These are phyloP conservation scores for Dione juno DNA, from an alignment of 2,888 invertebrate species.

Conservation along the genomic window DNA sequence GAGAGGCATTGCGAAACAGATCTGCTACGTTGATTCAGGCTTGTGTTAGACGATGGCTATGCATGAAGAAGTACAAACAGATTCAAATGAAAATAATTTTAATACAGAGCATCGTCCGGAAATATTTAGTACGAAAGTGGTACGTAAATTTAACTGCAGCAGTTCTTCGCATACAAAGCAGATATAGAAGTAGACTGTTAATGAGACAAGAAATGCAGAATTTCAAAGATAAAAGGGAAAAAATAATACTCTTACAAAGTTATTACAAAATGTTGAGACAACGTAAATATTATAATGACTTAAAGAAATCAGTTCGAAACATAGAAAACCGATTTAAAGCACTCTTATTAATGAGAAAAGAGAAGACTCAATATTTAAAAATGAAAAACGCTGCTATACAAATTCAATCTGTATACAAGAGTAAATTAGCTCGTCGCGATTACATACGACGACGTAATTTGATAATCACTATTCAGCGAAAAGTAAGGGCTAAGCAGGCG, in stretches of 20 bases:
- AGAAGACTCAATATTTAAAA: slow-evolving; percentile 58
- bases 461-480: slow-evolving; percentile 76
- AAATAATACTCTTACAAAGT: slow-evolving; percentile 70
- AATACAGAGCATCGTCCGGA: slow-evolving; percentile 62
- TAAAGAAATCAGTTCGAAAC: slow-evolving; percentile 59
- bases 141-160: slow-evolving; percentile 58
- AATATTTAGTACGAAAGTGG: slow-evolving; percentile 57
- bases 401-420: slow-evolving; percentile 77
- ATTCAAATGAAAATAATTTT: slow-evolving; percentile 56
- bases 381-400: slow-evolving; percentile 61
- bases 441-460: slow-evolving; percentile 61
- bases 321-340: slow-evolving; percentile 60
- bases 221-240: slow-evolving; percentile 52
- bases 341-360: slow-evolving; percentile 63
- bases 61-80: slow-evolving; percentile 56
- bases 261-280: slow-evolving; percentile 67
- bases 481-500: slow-evolving; percentile 70
- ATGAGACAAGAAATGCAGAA: slow-evolving; percentile 65
- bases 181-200: slow-evolving; percentile 65
- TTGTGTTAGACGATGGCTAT: slow-evolving; percentile 64
- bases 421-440: slow-evolving; percentile 65
- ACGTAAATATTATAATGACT: slow-evolving; percentile 51
- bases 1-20: slow-evolving; percentile 54
- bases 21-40: slow-evolving; percentile 65
- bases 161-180: slow-evolving; percentile 63